Percentiles rank a stretch among this genome's conserved stretches.
phyloP scores from a whole-genome alignment of 2,888 invertebrate species.

The Monochamus alternatus region DNA sequence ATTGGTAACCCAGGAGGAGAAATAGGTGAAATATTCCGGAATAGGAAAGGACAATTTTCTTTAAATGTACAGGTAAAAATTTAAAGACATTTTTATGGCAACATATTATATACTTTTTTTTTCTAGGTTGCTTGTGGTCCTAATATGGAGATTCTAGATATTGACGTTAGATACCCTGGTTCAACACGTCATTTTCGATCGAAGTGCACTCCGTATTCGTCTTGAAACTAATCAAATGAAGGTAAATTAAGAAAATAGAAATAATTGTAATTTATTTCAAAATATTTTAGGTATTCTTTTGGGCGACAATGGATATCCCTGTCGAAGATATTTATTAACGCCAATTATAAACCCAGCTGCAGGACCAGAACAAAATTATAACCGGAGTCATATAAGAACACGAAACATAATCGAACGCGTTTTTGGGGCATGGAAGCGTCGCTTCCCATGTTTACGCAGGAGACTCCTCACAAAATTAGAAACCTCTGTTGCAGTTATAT shows the following conservation, averaged over 20 bases:
- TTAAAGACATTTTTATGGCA: background rate
- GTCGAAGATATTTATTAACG: constrained; percentile 48
- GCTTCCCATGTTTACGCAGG: background rate
- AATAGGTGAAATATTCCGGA: constrained; percentile 43
- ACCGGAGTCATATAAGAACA: constrained; percentile 42
- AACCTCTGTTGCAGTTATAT: constrained; percentile 43
- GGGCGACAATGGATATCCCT: constrained; percentile 54
- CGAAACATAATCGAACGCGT: constrained; percentile 48
- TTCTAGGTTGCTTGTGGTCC: constrained; percentile 38
- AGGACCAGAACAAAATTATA: constrained; percentile 32
- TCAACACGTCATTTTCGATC: constrained; percentile 39
- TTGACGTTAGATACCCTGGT: constrained; percentile 41
- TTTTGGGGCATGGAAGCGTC: constrained; percentile 45
- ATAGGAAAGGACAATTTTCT: constrained; percentile 37
- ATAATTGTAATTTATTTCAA: background rate
- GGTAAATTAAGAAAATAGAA: constrained; percentile 7
- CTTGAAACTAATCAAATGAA: constrained; percentile 39
- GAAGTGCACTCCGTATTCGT: constrained; percentile 5
- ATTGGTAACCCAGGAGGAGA: constrained; percentile 42
- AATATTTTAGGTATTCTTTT: background rate
- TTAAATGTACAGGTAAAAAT: background rate
- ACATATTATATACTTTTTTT: background rate
- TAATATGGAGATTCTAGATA: constrained; percentile 39
- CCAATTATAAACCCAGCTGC: constrained; percentile 42
- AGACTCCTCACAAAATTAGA: constrained; percentile 7